Evolutionary conservation across 2,797 vertebrate species (phyloP), one percentile per base, ranked within the genome.

Genomic region (Pangasius macronema): DNA sequence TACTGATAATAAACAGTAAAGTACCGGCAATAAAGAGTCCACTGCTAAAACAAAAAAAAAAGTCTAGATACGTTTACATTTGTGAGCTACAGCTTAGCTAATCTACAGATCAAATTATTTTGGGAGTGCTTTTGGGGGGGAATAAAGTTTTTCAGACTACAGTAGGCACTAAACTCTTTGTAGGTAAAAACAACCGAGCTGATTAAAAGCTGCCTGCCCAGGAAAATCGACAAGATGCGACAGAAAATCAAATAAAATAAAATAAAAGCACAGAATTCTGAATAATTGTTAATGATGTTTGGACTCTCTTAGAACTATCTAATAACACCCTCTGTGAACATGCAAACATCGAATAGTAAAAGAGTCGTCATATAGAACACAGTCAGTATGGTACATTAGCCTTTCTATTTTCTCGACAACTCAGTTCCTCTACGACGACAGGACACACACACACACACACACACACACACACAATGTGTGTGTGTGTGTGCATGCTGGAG

Each of bases 331-430:
- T 83, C 87, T 81, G 87, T 88, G 88, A 83, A 88, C 91, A 89
- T 90, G 90, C 91, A 91, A 91, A 91, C 89, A 91, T 83, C 87
- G 30, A 91, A 91, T 82, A 88, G 85, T 89, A 82, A 86, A 91
- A 89, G 84, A 91, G 90, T 86, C 87, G 88, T 82, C 86, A 89
- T 88, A 87, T 89, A 92, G 88, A 91, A 90, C 89, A 92, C 90
- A 90, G 89, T 88, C 89, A 86, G 83, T 91, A 91, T 90, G 89
- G 87, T 82, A 90, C 89, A 92, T n/a, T n/a, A n/a, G n/a, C n/a
- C n/a, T n/a, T n/a, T n/a, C n/a, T n/a, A n/a, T n/a, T n/a, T n/a
- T n/a, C n/a, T n/a, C n/a, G n/a, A n/a, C n/a, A n/a, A n/a, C n/a
- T n/a, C n/a, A n/a, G n/a, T n/a, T n/a, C n/a, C n/a, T n/a, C n/a